Conservation (phyloP, 2,113 vertebrate genomes). For the Formicarius rufipectus region DNA sequence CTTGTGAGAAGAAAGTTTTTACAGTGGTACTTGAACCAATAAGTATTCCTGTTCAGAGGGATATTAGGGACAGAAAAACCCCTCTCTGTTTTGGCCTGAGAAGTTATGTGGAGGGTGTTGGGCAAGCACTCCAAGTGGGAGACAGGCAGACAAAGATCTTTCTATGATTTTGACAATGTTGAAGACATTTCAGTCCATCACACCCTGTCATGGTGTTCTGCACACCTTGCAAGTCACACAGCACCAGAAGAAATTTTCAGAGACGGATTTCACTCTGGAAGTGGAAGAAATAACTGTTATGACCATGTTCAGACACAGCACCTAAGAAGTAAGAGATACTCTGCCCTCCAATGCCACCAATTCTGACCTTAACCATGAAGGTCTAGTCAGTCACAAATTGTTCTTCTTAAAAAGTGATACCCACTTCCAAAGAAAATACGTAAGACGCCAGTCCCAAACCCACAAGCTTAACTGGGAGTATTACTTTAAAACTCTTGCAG, state of each 20-base stretch:
- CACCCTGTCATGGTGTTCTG: neutral
- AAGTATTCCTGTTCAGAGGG: no score
- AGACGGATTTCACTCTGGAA: neutral
- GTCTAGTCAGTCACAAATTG: neutral
- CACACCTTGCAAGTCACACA: neutral
- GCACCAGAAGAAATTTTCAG: neutral
- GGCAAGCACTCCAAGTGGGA: no score
- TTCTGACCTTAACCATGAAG: neutral
- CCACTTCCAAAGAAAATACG: neutral
- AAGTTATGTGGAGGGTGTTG: no score
- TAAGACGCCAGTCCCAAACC: neutral
- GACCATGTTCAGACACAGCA: neutral
- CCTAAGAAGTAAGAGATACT: neutral
- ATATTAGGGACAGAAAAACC: no score
- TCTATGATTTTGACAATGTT: no score
- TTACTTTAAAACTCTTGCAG: no score
- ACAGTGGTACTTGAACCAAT: no score
- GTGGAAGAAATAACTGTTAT: neutral
- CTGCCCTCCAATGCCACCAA: neutral
- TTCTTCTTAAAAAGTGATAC: neutral
- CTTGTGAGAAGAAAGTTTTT: no score
- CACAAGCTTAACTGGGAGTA: no score
- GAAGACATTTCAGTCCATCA: no score
- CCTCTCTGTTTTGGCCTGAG: no score
- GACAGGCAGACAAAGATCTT: no score